Percentiles rank a stretch among this genome's conserved stretches.
These are phyloP conservation scores for Mongoloraphidia duomilia DNA, from an alignment of 2,888 invertebrate species.

Conservation along the genomic window DNA sequence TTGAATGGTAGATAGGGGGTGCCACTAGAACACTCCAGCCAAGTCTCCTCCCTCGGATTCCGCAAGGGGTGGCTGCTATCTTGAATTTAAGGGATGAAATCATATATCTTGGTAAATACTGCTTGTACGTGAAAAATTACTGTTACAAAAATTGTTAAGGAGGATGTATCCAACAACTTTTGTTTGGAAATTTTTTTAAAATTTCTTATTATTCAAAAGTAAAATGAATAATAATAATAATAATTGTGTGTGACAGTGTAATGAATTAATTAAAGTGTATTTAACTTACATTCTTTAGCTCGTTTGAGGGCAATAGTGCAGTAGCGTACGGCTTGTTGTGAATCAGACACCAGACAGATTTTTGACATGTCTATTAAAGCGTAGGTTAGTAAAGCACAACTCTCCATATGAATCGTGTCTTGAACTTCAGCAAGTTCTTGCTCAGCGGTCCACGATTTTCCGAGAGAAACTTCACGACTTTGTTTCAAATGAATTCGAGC, in stretches of 20 bases:
- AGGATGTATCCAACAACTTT: no score
- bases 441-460: constrained; percentile 31
- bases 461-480: constrained; percentile 18
- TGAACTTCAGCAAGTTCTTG: constrained; percentile 19
- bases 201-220: no score
- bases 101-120: no score
- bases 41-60: no score
- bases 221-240: no score
- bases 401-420: constrained; percentile 30
- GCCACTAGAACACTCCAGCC: no score
- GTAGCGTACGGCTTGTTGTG: constrained; percentile 31
- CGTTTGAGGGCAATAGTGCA: constrained; percentile 36
- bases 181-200: no score
- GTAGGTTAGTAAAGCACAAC: constrained; percentile 32
- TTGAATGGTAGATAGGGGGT: no score
- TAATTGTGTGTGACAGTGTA: not conserved
- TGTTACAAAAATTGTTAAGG: no score
- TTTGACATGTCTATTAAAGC: constrained; percentile 31
- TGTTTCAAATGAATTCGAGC: constrained; percentile 20
- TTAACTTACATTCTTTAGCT: constrained; percentile 33
- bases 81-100: no score
- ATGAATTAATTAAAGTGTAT: not conserved
- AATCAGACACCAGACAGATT: constrained; percentile 25
- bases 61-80: no score
- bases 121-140: no score